A percentile compares a stretch with the other conserved stretches of the same genome.
Evolutionary conservation across 2,888 invertebrate species (phyloP).

Genomic region (Drosophila fungiperda): DNA sequence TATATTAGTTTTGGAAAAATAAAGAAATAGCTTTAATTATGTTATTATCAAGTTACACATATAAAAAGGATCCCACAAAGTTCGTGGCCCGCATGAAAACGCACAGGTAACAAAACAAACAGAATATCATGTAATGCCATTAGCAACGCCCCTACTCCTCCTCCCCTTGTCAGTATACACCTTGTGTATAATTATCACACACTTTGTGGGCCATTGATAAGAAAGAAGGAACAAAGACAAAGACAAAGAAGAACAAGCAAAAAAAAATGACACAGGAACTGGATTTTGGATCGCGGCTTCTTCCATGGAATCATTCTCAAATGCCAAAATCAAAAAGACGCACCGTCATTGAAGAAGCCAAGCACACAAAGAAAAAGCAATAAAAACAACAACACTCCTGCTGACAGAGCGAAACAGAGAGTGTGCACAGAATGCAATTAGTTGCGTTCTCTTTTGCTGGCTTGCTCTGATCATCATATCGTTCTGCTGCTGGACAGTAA

Average conservation of each 20-base stretch:
- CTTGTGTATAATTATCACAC: conserved; percentile 71
- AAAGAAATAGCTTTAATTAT: conserved; percentile 31
- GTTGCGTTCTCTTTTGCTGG: conserved; percentile 32
- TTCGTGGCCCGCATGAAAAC: conserved; percentile 47
- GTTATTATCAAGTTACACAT: conserved; percentile 30
- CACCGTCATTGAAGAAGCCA: conserved; percentile 59
- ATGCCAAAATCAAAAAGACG: conserved; percentile 57
- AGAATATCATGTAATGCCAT: conserved; percentile 37
- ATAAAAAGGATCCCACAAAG: conserved; percentile 17
- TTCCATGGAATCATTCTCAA: conserved; percentile 61
- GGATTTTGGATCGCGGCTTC: conserved; percentile 64
- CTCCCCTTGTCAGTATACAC: background rate
- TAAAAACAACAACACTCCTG: conserved; percentile 28
- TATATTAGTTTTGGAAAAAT: conserved; percentile 12
- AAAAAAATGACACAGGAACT: conserved; percentile 70
- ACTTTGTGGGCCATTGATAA: conserved; percentile 55
- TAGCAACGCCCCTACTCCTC: conserved; percentile 27
- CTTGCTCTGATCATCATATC: conserved; percentile 13
- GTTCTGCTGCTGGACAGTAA: conserved; percentile 34
- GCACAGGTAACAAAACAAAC: conserved; percentile 10
- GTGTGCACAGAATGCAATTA: conserved; percentile 25
- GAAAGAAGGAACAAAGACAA: conserved; percentile 38
- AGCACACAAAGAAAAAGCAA: conserved; percentile 59
- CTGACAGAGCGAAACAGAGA: conserved; percentile 24
- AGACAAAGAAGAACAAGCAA: conserved; percentile 36